Evolutionary conservation across 2,888 invertebrate species (phyloP).

Genomic region (Cantharis nigra): DNA sequence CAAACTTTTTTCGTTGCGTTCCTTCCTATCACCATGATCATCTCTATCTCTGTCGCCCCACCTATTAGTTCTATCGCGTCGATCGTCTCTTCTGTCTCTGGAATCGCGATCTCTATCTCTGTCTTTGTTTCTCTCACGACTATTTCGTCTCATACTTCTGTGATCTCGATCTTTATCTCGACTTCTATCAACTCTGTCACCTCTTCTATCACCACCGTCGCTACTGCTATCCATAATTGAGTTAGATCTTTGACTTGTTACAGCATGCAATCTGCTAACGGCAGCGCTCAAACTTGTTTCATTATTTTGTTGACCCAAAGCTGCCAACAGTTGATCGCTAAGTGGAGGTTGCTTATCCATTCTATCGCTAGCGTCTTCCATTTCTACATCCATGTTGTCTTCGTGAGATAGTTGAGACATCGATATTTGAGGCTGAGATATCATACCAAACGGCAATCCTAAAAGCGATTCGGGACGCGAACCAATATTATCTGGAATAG

Average conservation of each 20-base stretch:
- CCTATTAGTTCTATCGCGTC: constrained; percentile 45
- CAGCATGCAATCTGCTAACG: constrained; percentile 32
- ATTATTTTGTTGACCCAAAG: constrained; percentile 36
- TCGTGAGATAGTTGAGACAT: constrained; percentile 60
- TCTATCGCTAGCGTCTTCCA: constrained; percentile 62
- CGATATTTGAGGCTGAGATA: constrained; percentile 52
- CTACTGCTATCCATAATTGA: constrained; percentile 8
- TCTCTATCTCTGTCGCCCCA: constrained; percentile 33
- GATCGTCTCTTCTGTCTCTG: constrained; percentile 45
- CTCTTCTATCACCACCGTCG: constrained; percentile 39
- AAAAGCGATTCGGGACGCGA: constrained; percentile 46
- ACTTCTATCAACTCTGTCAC: constrained; percentile 50
- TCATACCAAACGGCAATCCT: constrained; percentile 53
- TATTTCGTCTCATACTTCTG: constrained; percentile 44
- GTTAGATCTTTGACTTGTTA: constrained; percentile 21
- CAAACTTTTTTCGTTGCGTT: constrained; percentile 46
- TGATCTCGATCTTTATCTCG: constrained; percentile 49
- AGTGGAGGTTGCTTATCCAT: constrained; percentile 46
- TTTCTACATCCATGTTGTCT: constrained; percentile 80
- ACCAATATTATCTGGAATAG: constrained; percentile 25
- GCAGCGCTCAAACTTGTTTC: constrained; percentile 33
- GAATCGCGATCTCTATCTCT: constrained; percentile 47
- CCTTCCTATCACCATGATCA: constrained; percentile 43
- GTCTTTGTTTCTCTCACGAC: constrained; percentile 43
- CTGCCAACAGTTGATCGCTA: constrained; percentile 60